phyloP scores from a whole-genome alignment of 2,113 vertebrate species.

The Chinchilla lanigera region DNA sequence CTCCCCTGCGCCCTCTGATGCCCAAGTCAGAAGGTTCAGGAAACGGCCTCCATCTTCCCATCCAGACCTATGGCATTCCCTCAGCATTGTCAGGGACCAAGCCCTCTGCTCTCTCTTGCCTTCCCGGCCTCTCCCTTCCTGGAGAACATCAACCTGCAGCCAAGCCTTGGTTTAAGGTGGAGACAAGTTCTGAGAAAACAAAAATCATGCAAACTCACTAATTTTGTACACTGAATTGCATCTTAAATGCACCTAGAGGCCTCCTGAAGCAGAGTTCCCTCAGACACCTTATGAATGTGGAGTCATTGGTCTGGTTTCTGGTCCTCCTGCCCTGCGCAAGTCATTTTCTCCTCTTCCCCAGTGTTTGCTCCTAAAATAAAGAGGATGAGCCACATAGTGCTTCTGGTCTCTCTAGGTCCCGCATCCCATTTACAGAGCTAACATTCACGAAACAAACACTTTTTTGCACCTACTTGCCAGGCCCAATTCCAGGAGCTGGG shows the following conservation, averaged over 20 bases:
- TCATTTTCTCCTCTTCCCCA: not conserved
- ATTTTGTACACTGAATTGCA: not conserved
- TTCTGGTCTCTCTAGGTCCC: not conserved
- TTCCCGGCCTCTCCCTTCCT: not conserved
- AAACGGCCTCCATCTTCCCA: not conserved
- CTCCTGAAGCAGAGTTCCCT: not conserved
- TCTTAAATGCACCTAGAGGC: not conserved
- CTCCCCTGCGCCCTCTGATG: not conserved
- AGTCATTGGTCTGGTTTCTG: not conserved
- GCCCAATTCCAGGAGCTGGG: not conserved
- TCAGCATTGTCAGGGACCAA: not conserved
- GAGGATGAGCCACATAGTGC: not conserved
- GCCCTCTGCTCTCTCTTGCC: not conserved
- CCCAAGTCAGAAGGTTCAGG: not conserved
- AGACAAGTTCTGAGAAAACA: not conserved
- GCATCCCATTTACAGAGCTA: not conserved
- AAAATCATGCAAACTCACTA: not conserved
- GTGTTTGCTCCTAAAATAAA: not conserved
- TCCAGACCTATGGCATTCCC: not conserved
- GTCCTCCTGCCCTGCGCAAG: not conserved
- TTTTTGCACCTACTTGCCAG: not conserved
- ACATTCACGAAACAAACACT: not conserved
- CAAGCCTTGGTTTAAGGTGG: not conserved
- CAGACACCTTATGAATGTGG: not conserved
- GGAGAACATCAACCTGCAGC: not conserved